phyloP scores from a whole-genome alignment of 2,888 invertebrate species.

The Dichetophora obliterata region DNA sequence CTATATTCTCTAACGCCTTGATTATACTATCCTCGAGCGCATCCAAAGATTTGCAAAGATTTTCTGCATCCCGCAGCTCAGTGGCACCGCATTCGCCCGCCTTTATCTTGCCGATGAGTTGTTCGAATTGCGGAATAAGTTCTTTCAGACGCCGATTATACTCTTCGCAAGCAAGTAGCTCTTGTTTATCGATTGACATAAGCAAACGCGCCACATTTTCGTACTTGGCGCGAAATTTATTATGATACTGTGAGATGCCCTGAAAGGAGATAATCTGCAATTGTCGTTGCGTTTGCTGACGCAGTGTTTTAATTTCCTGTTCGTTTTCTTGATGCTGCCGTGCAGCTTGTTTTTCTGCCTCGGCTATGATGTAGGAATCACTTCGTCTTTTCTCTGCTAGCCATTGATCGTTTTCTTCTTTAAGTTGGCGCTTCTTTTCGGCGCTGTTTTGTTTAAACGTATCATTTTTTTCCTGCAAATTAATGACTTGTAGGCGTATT shows the following conservation, averaged over 20 bases:
- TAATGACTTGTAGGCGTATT: constrained; percentile 54
- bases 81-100: constrained; percentile 70
- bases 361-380: constrained; percentile 54
- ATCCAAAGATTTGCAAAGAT: constrained; percentile 70
- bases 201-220: constrained; percentile 72
- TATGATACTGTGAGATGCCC: constrained; percentile 73
- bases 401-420: constrained; percentile 48
- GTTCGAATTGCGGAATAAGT: constrained; percentile 60
- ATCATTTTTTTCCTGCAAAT: constrained; percentile 62
- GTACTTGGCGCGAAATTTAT: constrained; percentile 73
- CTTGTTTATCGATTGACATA: constrained; percentile 67
- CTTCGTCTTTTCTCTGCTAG: constrained; percentile 50
- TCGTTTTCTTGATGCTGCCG: constrained; percentile 54
- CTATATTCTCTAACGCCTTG: constrained; percentile 58
- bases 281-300: constrained; percentile 56
- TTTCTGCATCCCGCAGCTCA: constrained; percentile 73
- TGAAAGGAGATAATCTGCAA: constrained; percentile 68
- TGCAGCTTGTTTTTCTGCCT: constrained; percentile 58
- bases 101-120: constrained; percentile 59
- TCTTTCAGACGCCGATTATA: constrained; percentile 69
- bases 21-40: constrained; percentile 70
- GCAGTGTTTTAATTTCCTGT: constrained; percentile 54
- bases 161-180: constrained; percentile 59
- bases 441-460: constrained; percentile 42
- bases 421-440: constrained; percentile 44